These are phyloP conservation scores for Trichogramma pretiosum DNA, from an alignment of 1,140 invertebrate species.

Conservation along the genomic window DNA sequence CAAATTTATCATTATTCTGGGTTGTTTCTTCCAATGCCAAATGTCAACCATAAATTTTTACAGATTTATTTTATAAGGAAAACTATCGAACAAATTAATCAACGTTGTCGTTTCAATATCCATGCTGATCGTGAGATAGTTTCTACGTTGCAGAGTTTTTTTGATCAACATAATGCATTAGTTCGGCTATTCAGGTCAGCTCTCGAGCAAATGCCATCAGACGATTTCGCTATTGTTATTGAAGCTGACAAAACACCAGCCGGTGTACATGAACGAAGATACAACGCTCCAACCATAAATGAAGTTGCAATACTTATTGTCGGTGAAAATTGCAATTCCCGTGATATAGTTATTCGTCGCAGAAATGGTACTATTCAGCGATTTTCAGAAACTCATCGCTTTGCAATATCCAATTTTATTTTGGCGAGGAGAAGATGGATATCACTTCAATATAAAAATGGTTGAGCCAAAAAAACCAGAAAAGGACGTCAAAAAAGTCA, in stretches of 20 bases:
- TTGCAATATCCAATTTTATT: conserved; percentile 46
- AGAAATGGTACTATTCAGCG: conserved; percentile 31
- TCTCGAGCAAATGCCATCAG: conserved; percentile 31
- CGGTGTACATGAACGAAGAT: conserved; percentile 36
- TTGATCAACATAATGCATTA: conserved; percentile 37
- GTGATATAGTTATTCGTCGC: conserved; percentile 31
- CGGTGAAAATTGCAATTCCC: conserved; percentile 21
- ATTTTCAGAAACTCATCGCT: too few relatives aligned
- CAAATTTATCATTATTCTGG: too few relatives aligned
- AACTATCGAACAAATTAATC: conserved; percentile 40
- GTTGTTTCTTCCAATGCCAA: not conserved
- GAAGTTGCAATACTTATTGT: conserved; percentile 28
- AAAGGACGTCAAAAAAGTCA: conserved; percentile 27
- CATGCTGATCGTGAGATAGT: too few relatives aligned
- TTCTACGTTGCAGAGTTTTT: conserved; percentile 28
- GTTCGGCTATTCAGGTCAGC: conserved; percentile 37
- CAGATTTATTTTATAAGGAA: conserved; percentile 39
- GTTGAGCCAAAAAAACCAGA: conserved; percentile 15
- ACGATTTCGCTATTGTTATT: conserved; percentile 36
- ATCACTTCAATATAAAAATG: conserved; percentile 29
- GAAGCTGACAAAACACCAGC: conserved; percentile 33
- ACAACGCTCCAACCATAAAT: conserved; percentile 28
- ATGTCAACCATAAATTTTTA: not conserved
- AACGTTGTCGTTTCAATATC: conserved; percentile 26
- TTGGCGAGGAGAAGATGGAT: conserved; percentile 43